These are phyloP conservation scores for Troglohyphantes excavatus DNA, from an alignment of 2,888 invertebrate species.

Conservation along the genomic window DNA sequence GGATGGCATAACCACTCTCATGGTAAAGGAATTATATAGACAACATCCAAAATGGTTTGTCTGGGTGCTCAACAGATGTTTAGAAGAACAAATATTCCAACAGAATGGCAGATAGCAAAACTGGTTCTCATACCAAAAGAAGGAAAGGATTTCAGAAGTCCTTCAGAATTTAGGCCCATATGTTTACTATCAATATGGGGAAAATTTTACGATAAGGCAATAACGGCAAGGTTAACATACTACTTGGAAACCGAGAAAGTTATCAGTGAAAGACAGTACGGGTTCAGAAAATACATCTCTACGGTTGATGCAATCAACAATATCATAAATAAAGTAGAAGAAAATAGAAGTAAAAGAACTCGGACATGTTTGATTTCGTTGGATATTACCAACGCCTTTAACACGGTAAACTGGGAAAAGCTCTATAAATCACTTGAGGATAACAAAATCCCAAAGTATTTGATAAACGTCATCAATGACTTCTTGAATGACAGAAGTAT, in stretches of 20 bases:
- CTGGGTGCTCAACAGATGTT: background rate
- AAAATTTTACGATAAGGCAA: background rate
- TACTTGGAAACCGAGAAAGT: background rate
- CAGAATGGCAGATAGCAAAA: background rate
- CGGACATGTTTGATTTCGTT: background rate
- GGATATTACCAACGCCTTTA: background rate
- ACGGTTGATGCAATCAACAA: background rate
- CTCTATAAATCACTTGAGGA: background rate
- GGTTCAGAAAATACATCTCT: background rate
- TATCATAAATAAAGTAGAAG: background rate
- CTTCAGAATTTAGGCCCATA: background rate
- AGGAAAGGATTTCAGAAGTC: background rate
- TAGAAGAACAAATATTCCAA: background rate
- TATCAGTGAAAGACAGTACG: background rate
- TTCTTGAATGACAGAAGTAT: background rate
- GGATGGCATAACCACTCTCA: background rate
- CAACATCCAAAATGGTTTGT: too few relatives aligned
- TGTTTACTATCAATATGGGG: slow-evolving; percentile 11
- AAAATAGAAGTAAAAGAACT: background rate
- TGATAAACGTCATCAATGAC: background rate
- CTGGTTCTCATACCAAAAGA: background rate
- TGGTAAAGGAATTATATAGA: background rate
- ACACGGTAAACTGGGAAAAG: background rate
- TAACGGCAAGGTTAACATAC: background rate
- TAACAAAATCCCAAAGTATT: background rate